Evolutionary conservation across 30 jellyfish, hydroid and myxozoan species (phyloP), one percentile per base, ranked within the genome.

Genomic region (Pelagia noctiluca): DNA sequence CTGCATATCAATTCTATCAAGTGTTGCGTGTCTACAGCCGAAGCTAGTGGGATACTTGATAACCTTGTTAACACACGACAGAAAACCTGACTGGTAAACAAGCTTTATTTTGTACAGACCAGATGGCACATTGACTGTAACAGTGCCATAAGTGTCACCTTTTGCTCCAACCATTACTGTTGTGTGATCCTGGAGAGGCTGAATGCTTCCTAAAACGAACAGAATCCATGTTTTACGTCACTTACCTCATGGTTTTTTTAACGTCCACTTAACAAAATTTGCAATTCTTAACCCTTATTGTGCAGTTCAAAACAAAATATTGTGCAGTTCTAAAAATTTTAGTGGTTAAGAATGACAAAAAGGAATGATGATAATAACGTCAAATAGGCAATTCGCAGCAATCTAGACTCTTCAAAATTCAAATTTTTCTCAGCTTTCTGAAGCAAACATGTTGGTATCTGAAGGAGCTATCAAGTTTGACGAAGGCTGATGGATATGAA

Each of bases 81-180:
- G 21, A 63, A 68, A 50, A 42, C 86, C 92, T 18, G 5, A 16
- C 37, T 3, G 30, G 31, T 24, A 16, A 5, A 82, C 86, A 25
- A 82, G 80, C 31, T 82, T 82, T 21, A 82, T 37, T 57, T 82
- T 68, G 86, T 68, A 82, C 31, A 42, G 23, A 4, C 92, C 92
- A 19, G 49, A 30, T 31, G 92, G 86, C n/a, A 60, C 63, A 5
- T 52, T 35, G 61, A 82, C 86, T 50, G 7, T 37, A 16, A 82
- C 35, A 8, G 86, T 22, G 1, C 86, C 92, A 70, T 0, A 82
- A 34, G 29, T 33, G 49, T 54, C 42, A 10, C 82, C 65, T 5
- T 36, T 42, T 8, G 86, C 63, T 25, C 81, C 86, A 57, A 82
- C 92, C 4, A 12, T 13, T 1, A 69, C 72, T 0, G 29, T 0